Base-by-base conservation (phyloP, 1,140 invertebrate genomes). In the Lordiphosa clarofinis region DNA sequence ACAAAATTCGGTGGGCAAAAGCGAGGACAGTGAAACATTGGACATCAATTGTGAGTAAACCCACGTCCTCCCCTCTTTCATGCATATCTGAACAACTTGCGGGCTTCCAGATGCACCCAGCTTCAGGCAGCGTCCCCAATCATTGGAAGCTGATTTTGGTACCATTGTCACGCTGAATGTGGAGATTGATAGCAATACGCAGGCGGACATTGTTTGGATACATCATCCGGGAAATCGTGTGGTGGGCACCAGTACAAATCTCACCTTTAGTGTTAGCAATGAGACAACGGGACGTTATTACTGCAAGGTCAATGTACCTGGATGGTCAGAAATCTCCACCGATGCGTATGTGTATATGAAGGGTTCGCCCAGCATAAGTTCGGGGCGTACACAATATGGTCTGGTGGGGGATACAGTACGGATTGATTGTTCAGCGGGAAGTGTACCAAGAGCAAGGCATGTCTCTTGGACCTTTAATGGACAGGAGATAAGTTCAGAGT, bases 401-500 rank as follows among this genome's bases (percentile, higher is more conserved):
- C 90, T 93, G 8, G 91, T 93, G 87, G 94, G 94, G 0, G 95
- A 96, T 73, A 94, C 92, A 4, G 94, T 95, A 1, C 91, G 94
- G 78, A 92, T 98, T 8, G 96, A 98, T 90, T 99, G 97, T 89
- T 92, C 93, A 21, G 95, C 96, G 4, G 93, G 94, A 84, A 95
- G 96, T 11, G 94, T 98, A 53, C 97, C 97, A 5, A 93, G 93
- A 68, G 96, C 97, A 5, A 93, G 95, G 44, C 92, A 93, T 55
- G 94, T 98, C 28, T 90, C 93, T 6, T 97, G 95, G 95, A 94
- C 92, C 7, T 96, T 94, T 86, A 94, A 94, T 71, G 96, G 95
- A 11, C 93, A 92, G 76, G 95, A 96, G 89, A 94, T 97, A 42
- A 94, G 95, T 89, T 84, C 89, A 0, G 82, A 91, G 48, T 90